These are phyloP conservation scores for Anabas testudineus DNA, from an alignment of 2,797 vertebrate genomes.

Conservation along the genomic window DNA sequence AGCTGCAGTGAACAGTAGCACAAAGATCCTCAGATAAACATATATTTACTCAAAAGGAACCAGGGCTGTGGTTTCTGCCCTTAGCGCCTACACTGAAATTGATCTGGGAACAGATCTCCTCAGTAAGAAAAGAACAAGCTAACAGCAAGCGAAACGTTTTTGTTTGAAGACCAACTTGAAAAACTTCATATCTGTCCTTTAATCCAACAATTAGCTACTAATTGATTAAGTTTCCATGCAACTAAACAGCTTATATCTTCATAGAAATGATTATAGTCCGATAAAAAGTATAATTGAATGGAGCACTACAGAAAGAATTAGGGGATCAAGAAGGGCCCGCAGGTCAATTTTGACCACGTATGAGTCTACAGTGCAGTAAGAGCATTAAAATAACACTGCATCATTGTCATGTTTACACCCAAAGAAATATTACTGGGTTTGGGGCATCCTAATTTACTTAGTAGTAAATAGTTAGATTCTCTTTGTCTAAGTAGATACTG, in stretches of 20 bases:
- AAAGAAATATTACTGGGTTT: neutral
- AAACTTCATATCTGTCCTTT: neutral
- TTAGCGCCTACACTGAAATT: neutral
- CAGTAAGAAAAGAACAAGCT: neutral
- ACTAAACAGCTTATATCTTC: too few relatives aligned
- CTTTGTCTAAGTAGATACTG: neutral
- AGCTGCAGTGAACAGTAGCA: neutral
- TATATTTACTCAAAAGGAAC: neutral
- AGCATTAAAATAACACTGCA: too few relatives aligned
- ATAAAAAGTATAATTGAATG: too few relatives aligned
- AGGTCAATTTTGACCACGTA: too few relatives aligned
- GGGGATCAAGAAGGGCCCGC: too few relatives aligned
- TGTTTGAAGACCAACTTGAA: neutral
- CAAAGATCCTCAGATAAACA: neutral
- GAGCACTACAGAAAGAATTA: too few relatives aligned
- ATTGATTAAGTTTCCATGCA: too few relatives aligned
- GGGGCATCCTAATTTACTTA: neutral
- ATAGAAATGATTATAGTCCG: too few relatives aligned
- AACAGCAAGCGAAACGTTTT: neutral
- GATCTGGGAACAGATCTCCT: neutral
- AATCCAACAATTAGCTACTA: too few relatives aligned
- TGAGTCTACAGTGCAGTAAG: too few relatives aligned
- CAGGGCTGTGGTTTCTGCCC: neutral
- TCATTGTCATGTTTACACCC: too few relatives aligned
- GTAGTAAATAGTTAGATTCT: neutral